Evolutionary conservation across 1,140 invertebrate genomes (phyloP).

Genomic region (Apis florea): DNA sequence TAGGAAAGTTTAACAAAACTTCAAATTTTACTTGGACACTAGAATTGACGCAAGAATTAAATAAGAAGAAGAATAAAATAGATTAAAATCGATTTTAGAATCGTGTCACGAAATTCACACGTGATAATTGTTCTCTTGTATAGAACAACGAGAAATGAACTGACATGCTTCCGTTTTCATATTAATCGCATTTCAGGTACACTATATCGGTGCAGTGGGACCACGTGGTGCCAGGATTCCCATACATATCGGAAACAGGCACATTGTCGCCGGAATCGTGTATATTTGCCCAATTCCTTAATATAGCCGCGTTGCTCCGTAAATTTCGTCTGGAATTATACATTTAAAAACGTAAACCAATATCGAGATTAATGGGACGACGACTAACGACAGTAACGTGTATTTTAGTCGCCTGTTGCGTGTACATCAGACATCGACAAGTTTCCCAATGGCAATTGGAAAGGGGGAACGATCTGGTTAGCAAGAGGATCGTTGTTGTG

Average conservation of each 20-base stretch:
- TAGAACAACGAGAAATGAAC: too few species aligned
- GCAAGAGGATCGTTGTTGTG: slow-evolving; percentile 44
- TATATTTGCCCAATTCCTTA: slow-evolving; percentile 82
- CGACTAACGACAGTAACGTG: background rate
- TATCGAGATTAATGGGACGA: background rate
- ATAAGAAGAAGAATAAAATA: too few species aligned
- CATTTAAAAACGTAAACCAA: background rate
- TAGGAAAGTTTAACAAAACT: too few species aligned
- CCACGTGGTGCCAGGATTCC: slow-evolving; percentile 81
- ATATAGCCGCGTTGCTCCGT: slow-evolving; percentile 81
- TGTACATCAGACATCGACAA: slow-evolving; percentile 70
- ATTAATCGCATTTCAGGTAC: slow-evolving; percentile 77
- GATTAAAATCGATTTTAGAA: too few species aligned
- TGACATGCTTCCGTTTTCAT: slow-evolving; percentile 28
- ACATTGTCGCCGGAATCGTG: slow-evolving; percentile 83
- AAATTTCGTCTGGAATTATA: slow-evolving; percentile 42
- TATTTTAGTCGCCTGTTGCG: slow-evolving; percentile 65
- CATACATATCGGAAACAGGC: slow-evolving; percentile 85
- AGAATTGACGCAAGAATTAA: too few species aligned
- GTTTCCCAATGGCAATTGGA: slow-evolving; percentile 68
- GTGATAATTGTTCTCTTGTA: too few species aligned
- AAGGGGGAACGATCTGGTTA: slow-evolving; percentile 58
- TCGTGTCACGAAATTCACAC: too few species aligned
- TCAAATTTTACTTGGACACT: too few species aligned
- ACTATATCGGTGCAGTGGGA: slow-evolving; percentile 79